These are phyloP conservation scores for Sitobion miscanthi DNA, from an alignment of 1,140 invertebrate genomes.

Conservation along the genomic window DNA sequence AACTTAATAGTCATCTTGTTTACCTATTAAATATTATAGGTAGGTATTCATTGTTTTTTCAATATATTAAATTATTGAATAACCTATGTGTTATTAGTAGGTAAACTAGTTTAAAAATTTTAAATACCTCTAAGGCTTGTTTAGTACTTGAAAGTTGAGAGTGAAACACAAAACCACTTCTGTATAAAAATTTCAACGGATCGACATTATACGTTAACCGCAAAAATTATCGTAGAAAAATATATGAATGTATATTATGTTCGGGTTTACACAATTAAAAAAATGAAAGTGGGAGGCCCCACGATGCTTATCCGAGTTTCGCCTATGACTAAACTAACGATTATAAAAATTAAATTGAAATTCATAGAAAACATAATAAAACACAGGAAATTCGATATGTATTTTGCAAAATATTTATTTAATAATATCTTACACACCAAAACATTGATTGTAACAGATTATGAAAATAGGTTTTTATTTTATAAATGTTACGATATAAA, in stretches of 20 bases:
- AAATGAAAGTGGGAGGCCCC: background rate
- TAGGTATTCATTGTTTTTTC: background rate
- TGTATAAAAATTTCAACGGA: background rate
- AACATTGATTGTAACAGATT: background rate
- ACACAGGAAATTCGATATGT: background rate
- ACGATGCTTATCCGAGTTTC: background rate
- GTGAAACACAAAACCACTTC: background rate
- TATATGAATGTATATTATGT: background rate
- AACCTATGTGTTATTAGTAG: background rate
- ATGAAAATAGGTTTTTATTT: background rate
- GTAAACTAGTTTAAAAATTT: background rate
- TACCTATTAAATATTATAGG: background rate
- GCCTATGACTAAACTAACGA: background rate
- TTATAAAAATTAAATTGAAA: constrained; percentile 4
- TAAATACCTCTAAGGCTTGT: background rate
- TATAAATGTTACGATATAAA: background rate
- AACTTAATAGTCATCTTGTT: background rate
- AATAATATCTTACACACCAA: background rate
- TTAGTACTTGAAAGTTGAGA: background rate
- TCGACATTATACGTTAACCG: background rate
- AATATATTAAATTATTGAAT: background rate
- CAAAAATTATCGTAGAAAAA: background rate
- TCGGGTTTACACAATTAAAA: background rate
- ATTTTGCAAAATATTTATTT: background rate
- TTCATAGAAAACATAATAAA: background rate